Evolutionary conservation across 2,113 vertebrate genomes (phyloP).

Genomic region (Salvator merianae): DNA sequence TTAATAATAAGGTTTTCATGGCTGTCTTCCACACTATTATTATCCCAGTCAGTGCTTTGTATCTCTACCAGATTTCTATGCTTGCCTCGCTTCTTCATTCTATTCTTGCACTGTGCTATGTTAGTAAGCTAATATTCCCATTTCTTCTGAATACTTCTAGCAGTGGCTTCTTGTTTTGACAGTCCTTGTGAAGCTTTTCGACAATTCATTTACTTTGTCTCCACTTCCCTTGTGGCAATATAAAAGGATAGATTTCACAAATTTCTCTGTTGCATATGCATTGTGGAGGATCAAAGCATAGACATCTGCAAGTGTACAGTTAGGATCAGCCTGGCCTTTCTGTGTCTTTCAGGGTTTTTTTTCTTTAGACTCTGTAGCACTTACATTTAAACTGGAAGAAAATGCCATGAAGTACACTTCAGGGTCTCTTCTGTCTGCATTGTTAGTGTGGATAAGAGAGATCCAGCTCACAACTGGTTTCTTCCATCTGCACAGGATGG

Average conservation of each 20-base stretch:
- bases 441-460: too few relatives aligned
- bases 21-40: neutral
- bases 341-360: neutral
- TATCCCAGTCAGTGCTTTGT: neutral
- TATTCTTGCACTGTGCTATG: neutral
- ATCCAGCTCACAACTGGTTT: too few relatives aligned
- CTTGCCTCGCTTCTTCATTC: neutral
- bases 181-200: neutral
- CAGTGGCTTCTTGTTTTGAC: neutral
- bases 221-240: neutral
- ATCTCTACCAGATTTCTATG: neutral
- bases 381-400: too few relatives aligned
- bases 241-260: neutral
- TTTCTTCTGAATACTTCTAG: neutral
- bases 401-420: too few relatives aligned
- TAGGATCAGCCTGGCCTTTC: neutral
- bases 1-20: conserved; percentile 14
- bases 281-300: neutral
- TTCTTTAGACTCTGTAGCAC: too few relatives aligned
- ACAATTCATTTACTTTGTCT: neutral
- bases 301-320: neutral
- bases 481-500: too few relatives aligned
- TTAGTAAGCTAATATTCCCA: neutral
- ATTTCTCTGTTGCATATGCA: neutral
- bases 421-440: too few relatives aligned